Conservation (phyloP, 1,140 invertebrate species). For the Pachypeltis micranthus region DNA sequence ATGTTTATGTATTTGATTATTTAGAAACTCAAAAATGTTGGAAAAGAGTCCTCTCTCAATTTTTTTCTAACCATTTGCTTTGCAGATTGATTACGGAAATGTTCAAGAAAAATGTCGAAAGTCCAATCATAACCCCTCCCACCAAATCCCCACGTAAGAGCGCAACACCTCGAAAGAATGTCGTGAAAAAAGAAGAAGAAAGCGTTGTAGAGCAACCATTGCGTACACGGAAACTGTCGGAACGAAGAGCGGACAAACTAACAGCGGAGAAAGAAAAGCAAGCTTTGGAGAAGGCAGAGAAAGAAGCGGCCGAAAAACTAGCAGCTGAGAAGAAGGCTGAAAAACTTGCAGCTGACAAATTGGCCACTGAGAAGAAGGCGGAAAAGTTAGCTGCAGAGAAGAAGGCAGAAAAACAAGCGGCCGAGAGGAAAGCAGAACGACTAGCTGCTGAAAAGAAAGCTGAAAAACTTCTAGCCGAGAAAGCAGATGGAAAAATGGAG, state of each 20-base stretch:
- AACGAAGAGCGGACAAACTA: not conserved
- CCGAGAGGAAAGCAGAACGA: slow-evolving; percentile 33
- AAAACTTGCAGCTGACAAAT: slow-evolving; percentile 24
- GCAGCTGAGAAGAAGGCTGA: slow-evolving; percentile 10
- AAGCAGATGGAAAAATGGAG: slow-evolving; percentile 29
- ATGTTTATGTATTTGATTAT: too few species aligned
- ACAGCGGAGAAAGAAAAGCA: not conserved
- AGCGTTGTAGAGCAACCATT: too few species aligned
- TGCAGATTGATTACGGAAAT: slow-evolving; percentile 19
- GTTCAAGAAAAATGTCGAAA: slow-evolving; percentile 11
- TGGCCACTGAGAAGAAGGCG: slow-evolving; percentile 27
- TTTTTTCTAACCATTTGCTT: too few species aligned
- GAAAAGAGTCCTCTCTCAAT: too few species aligned
- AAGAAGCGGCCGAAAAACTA: not conserved
- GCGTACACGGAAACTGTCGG: not conserved
- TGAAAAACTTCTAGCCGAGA: slow-evolving; percentile 22
- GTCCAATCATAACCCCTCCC: not conserved
- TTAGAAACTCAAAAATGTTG: too few species aligned
- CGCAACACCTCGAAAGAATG: too few species aligned
- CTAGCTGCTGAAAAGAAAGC: slow-evolving; percentile 27
- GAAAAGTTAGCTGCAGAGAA: slow-evolving; percentile 26
- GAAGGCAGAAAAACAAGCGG: slow-evolving; percentile 37
- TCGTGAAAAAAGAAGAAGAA: too few species aligned
- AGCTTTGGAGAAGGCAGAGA: not conserved
- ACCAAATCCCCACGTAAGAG: too few species aligned